Percentiles rank a stretch among this genome's conserved stretches.
Evolutionary conservation across 2,797 vertebrate genomes (phyloP).

Genomic region (Loris lydekkerianus): DNA sequence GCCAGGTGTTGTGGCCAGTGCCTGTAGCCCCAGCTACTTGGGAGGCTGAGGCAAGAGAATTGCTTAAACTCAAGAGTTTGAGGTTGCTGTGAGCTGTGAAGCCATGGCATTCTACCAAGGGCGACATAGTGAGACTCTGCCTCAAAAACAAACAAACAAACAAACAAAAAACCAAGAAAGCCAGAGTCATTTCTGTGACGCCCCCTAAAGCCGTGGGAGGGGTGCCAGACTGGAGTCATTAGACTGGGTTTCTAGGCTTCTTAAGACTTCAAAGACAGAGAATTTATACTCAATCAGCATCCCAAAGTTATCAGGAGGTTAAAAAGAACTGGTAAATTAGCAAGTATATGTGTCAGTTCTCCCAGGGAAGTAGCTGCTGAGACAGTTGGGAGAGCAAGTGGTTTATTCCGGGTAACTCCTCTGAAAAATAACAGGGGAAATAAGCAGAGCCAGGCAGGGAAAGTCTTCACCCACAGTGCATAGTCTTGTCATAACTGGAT

Average conservation of each 20-base stretch:
- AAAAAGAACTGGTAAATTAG: constrained; percentile 4
- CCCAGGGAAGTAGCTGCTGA: constrained; percentile 1
- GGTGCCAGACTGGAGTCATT: neutral
- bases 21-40: too few species aligned
- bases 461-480: neutral
- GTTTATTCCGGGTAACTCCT: neutral
- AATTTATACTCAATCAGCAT: neutral
- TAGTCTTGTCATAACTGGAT: neutral
- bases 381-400: neutral
- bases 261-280: neutral
- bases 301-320: neutral
- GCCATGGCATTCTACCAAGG: too few species aligned
- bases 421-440: neutral
- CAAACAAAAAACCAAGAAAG: neutral
- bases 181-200: neutral
- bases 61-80: too few species aligned
- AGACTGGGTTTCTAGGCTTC: neutral
- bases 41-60: too few species aligned
- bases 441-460: neutral
- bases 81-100: too few species aligned
- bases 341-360: neutral
- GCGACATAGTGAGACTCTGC: too few species aligned
- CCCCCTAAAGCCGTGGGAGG: neutral
- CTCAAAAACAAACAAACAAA: too few species aligned
- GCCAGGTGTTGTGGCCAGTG: too few species aligned